These are phyloP conservation scores for Fistularia commersonii DNA, from an alignment of 2,797 vertebrate genomes.

Conservation along the genomic window DNA sequence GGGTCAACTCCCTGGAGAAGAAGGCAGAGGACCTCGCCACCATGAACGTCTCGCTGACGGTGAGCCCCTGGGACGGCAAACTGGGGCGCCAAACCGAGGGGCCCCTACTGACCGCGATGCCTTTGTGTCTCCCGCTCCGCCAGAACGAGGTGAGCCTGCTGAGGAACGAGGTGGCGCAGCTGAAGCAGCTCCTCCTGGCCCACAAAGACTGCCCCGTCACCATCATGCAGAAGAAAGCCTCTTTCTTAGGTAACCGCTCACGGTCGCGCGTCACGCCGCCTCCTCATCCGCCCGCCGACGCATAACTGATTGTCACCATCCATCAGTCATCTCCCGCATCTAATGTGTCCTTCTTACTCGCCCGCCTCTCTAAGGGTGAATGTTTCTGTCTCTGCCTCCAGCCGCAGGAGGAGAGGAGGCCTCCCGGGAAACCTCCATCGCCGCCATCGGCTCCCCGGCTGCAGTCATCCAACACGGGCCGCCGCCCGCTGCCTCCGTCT, in stretches of 20 bases:
- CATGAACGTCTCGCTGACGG: conserved; percentile 89
- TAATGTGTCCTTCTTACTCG: conserved; percentile 60
- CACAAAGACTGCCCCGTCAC: conserved; percentile 98
- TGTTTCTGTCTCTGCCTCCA: conserved; percentile 67
- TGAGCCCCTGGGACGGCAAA: conserved; percentile 60
- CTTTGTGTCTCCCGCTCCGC: conserved; percentile 21
- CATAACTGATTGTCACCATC: conserved; percentile 6
- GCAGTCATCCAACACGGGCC: conserved; percentile 87
- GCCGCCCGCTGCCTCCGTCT: conserved; percentile 54
- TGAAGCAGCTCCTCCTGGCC: conserved; percentile 93
- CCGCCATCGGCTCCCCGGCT: conserved; percentile 82
- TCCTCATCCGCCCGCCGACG: too few relatives aligned
- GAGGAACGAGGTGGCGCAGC: conserved; percentile 90
- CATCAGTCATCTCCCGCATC: conserved; percentile 62
- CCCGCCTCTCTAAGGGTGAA: conserved; percentile 78
- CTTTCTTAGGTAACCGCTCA: conserved; percentile 81
- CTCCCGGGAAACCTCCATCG: conserved; percentile 79
- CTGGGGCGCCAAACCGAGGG: too few relatives aligned
- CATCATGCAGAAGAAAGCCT: conserved; percentile 91
- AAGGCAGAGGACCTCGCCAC: conserved; percentile 92
- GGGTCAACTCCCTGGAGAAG: conserved; percentile 93
- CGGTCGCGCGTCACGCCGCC: too few relatives aligned
- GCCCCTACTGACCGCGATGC: background rate
- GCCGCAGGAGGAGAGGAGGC: conserved; percentile 80
- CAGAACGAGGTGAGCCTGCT: conserved; percentile 91